These are phyloP conservation scores for Glossosoma conforme DNA, from an alignment of 1,140 invertebrate species.

Conservation along the genomic window DNA sequence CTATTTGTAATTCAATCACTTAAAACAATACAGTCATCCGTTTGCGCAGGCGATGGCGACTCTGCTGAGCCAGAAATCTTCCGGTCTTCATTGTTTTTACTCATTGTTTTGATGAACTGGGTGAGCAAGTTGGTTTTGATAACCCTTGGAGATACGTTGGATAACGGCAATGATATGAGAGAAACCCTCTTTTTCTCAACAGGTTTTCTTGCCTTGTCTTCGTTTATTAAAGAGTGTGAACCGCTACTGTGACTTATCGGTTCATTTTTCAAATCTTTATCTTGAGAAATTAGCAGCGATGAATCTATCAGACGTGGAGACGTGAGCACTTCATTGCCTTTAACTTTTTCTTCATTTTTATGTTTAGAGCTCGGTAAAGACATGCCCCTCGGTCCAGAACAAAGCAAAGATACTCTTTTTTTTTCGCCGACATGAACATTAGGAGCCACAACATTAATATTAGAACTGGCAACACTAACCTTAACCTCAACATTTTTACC, in stretches of 20 bases:
- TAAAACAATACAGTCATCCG: constrained; percentile 24
- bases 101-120: constrained; percentile 49
- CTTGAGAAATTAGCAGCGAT: too few species aligned
- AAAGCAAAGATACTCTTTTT: constrained; percentile 20
- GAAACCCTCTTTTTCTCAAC: too few species aligned
- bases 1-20: constrained; percentile 23
- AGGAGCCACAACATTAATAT: not conserved
- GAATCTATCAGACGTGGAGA: too few species aligned
- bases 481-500: not conserved
- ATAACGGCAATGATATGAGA: constrained; percentile 14
- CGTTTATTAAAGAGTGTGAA: not conserved
- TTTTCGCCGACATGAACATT: too few species aligned
- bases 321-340: too few species aligned
- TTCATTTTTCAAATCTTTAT: constrained; percentile 4
- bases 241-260: not conserved
- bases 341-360: constrained; percentile 14
- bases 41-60: constrained; percentile 6
- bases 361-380: constrained; percentile 14
- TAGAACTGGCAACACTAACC: too few species aligned
- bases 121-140: constrained; percentile 48
- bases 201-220: too few species aligned
- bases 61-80: not conserved
- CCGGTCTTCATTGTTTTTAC: constrained; percentile 4
- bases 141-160: constrained; percentile 33
- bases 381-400: constrained; percentile 17